Percentiles rank a stretch among this genome's conserved stretches.
Evolutionary conservation across 2,113 vertebrate genomes (phyloP).

Genomic region (Tupaia tana): DNA sequence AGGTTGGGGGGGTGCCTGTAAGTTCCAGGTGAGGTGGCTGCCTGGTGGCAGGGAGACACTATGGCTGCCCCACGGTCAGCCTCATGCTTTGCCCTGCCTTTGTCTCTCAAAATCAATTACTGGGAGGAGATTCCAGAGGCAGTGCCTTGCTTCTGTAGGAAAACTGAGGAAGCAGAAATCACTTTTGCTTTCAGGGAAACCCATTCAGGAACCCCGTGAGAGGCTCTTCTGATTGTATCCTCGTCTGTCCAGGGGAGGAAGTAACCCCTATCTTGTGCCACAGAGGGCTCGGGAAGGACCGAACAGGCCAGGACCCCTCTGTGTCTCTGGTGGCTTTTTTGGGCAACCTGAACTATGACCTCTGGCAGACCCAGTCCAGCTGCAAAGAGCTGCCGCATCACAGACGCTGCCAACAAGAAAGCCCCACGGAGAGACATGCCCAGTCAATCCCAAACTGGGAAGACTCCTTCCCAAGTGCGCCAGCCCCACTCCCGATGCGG

Average conservation of each 20-base stretch:
- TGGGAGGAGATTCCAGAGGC: background rate
- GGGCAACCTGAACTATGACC: background rate
- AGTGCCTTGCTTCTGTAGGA: background rate
- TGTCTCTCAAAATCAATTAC: background rate
- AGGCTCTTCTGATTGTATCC: background rate
- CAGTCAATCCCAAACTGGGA: background rate
- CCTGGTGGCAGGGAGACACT: background rate
- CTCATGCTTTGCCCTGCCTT: background rate
- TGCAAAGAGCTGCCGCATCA: background rate
- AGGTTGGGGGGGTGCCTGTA: background rate
- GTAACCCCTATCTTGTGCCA: background rate
- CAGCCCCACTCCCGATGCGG: background rate
- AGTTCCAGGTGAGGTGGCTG: background rate
- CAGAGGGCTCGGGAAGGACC: background rate
- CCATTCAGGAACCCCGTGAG: background rate
- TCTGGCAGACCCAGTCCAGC: background rate
- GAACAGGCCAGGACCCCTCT: background rate
- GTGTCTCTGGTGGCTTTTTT: no score
- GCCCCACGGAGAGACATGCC: background rate
- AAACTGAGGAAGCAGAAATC: background rate
- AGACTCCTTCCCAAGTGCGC: background rate
- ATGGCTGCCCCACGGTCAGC: background rate
- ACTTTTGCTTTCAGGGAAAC: background rate
- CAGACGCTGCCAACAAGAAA: background rate
- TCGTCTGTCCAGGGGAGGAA: background rate